Evolutionary conservation across 2,113 vertebrate species (phyloP).

Genomic region (Clarias gariepinus): DNA sequence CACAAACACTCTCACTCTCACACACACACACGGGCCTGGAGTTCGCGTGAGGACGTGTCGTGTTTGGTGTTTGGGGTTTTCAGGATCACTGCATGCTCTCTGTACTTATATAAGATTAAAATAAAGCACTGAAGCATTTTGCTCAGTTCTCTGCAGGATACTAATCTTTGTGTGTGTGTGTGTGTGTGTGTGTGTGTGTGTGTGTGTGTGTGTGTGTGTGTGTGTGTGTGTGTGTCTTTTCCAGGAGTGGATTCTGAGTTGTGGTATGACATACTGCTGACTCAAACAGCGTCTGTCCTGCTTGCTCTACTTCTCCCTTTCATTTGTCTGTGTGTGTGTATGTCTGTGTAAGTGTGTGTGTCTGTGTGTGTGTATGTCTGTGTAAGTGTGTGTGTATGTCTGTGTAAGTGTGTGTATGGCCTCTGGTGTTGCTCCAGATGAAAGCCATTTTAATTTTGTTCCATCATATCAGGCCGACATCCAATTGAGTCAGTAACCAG

Average conservation of each 20-base stretch:
- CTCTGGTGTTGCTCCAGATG: slow-evolving; percentile 45
- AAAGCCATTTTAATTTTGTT: slow-evolving; percentile 57
- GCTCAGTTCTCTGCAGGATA: slow-evolving; percentile 32
- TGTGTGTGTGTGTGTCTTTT: too few species aligned
- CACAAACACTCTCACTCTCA: neutral
- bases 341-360: neutral
- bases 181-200: slow-evolving; percentile 30
- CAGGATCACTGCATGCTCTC: slow-evolving; percentile 10
- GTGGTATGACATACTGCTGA: slow-evolving; percentile 47
- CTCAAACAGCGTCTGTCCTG: slow-evolving; percentile 44
- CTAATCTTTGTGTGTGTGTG: slow-evolving; percentile 14
- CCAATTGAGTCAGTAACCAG: slow-evolving; percentile 54
- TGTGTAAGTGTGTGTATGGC: slow-evolving; percentile 20
- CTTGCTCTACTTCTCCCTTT: slow-evolving; percentile 33
- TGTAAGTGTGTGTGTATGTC: neutral
- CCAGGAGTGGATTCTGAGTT: slow-evolving; percentile 21
- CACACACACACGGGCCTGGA: neutral
- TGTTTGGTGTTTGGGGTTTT: slow-evolving; percentile 28
- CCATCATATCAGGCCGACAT: slow-evolving; percentile 53
- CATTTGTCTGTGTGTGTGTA: neutral
- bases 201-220: slow-evolving; percentile 34
- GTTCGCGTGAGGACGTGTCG: slow-evolving; percentile 11
- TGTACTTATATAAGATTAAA: slow-evolving; percentile 33
- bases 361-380: neutral
- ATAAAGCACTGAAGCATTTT: slow-evolving; percentile 26